Evolutionary conservation across 1,140 invertebrate species (phyloP).

Genomic region (Aphelenchoides besseyi): DNA sequence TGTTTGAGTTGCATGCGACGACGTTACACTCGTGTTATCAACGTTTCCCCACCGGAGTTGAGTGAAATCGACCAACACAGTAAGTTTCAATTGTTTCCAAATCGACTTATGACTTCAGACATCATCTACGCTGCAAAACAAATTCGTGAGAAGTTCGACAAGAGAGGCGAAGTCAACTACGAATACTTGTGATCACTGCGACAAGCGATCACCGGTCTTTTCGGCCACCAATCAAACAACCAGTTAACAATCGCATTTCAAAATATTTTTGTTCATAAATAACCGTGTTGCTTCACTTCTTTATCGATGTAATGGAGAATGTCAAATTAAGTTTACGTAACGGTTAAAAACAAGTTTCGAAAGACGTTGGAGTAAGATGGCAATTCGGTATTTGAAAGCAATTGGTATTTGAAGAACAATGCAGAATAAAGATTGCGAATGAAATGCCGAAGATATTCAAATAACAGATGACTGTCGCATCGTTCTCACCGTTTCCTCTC

Average conservation of each 20-base stretch:
- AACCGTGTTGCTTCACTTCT: no score
- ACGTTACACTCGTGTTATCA: slow-evolving; percentile 21
- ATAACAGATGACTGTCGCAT: slow-evolving; percentile 33
- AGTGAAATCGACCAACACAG: slow-evolving; percentile 34
- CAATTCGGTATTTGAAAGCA: no score
- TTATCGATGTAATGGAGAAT: no score
- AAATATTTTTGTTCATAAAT: no score
- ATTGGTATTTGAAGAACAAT: no score
- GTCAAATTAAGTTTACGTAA: no score
- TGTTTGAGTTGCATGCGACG: slow-evolving; percentile 20
- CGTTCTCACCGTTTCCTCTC: slow-evolving; percentile 32
- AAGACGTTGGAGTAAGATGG: no score
- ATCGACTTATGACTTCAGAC: slow-evolving; percentile 17
- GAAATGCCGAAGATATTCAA: no score
- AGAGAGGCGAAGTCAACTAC: slow-evolving; percentile 15
- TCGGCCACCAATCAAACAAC: background rate
- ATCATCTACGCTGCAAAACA: slow-evolving; percentile 34
- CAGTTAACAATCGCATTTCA: background rate
- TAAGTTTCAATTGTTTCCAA: slow-evolving; percentile 14
- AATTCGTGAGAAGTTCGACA: slow-evolving; percentile 28
- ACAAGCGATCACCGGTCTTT: background rate
- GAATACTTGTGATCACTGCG: background rate
- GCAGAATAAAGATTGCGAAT: no score
- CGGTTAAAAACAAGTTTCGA: no score
- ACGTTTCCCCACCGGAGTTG: slow-evolving; percentile 29